Evolutionary conservation across 1,140 invertebrate genomes (phyloP).

Genomic region (Monomorium pharaonis): DNA sequence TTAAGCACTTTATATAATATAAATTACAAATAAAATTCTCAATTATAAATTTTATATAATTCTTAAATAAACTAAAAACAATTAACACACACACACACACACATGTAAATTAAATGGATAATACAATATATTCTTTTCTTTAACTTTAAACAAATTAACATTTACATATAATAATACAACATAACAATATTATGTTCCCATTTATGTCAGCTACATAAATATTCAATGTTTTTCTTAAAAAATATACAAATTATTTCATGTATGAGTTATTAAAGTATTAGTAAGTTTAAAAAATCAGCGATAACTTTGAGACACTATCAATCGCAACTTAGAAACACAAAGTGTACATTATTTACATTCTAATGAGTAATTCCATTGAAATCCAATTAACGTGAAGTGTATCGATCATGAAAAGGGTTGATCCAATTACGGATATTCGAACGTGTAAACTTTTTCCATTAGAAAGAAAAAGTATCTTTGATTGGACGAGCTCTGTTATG

Average conservation of each 20-base stretch:
- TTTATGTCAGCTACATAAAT: background rate
- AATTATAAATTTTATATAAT: background rate
- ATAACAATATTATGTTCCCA: background rate
- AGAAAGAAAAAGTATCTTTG: conserved; percentile 6
- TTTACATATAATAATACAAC: background rate
- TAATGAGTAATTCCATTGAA: conserved; percentile 2
- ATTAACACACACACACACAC: background rate
- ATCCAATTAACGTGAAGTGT: background rate
- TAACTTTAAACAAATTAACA: background rate
- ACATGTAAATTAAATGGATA: background rate
- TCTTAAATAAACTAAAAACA: background rate
- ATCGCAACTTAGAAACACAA: background rate
- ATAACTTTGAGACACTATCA: background rate
- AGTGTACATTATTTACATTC: background rate
- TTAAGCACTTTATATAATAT: background rate
- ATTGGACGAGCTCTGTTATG: background rate
- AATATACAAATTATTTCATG: background rate
- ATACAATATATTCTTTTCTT: background rate
- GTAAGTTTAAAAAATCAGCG: background rate
- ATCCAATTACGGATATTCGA: conserved; percentile 49
- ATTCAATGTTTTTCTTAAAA: background rate
- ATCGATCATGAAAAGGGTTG: conserved; percentile 33
- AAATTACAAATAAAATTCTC: background rate
- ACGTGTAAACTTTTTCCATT: conserved; percentile 36
- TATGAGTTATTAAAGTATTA: background rate